Conservation (phyloP, 2,797 vertebrate genomes). For the Columba guinea region DNA sequence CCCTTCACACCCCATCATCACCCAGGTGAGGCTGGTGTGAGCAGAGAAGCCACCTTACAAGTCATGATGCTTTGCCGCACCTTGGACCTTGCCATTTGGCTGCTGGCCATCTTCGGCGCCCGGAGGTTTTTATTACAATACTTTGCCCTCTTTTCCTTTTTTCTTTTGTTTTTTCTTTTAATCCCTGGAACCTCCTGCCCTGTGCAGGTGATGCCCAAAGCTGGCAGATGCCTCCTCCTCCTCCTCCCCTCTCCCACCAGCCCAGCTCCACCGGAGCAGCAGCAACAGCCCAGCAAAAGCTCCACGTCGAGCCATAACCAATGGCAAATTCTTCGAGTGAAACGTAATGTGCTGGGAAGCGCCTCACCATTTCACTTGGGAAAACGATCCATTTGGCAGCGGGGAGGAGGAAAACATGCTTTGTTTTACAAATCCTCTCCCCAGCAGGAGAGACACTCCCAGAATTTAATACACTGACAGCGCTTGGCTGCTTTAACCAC, state of each 20-base stretch:
- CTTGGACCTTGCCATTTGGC: neutral
- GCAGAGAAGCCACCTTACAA: neutral
- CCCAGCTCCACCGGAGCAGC: neutral
- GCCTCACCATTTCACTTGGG: constrained; percentile 42
- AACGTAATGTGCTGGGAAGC: constrained; percentile 61
- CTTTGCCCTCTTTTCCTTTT: neutral
- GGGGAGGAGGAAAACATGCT: constrained; percentile 61
- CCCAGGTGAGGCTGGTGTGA: neutral
- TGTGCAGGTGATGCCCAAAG: neutral
- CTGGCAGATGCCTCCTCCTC: accelerated
- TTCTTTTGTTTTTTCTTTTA: neutral
- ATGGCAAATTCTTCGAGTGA: constrained; percentile 51
- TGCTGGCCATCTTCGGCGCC: neutral
- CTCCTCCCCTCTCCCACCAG: neutral
- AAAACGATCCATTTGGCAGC: constrained; percentile 33
- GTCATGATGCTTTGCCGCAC: neutral
- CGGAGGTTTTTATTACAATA: neutral
- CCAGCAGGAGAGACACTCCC: constrained; percentile 66
- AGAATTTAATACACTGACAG: constrained; percentile 55
- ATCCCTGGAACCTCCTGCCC: neutral
- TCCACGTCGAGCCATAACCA: constrained; percentile 16
- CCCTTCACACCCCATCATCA: neutral
- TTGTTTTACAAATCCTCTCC: constrained; percentile 70
- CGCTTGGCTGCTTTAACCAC: constrained; percentile 6
- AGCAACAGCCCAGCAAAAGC: neutral